A percentile compares a stretch with the other conserved stretches of the same genome.
These are phyloP conservation scores for Climacteris rufus DNA, from an alignment of 2,113 vertebrate genomes.

Conservation along the genomic window DNA sequence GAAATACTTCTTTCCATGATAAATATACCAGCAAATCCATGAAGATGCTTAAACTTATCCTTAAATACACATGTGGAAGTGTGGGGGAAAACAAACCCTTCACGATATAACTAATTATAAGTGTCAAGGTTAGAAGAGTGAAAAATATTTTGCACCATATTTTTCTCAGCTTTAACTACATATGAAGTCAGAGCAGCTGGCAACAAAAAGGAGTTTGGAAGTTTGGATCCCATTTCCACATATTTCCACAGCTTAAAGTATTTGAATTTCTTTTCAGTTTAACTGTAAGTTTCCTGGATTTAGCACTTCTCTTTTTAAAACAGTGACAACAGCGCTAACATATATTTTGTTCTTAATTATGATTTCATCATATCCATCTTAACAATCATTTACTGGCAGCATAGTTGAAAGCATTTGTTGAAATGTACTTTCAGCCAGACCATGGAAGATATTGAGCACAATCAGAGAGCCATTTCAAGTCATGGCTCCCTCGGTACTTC, in stretches of 20 bases:
- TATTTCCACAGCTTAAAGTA: conserved; percentile 27
- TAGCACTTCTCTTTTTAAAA: not conserved
- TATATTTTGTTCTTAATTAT: not conserved
- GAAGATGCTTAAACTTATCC: not conserved
- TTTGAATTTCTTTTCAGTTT: not conserved
- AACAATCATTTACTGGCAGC: not conserved
- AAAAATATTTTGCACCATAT: not conserved
- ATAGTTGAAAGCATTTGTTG: not conserved
- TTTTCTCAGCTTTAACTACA: not conserved
- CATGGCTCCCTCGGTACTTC: not conserved
- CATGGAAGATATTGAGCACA: not conserved
- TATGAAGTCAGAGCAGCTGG: not conserved
- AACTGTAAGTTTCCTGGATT: not conserved
- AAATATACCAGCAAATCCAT: not conserved
- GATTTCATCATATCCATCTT: not conserved
- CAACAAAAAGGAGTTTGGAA: not conserved
- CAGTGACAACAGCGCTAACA: not conserved
- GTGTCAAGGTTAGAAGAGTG: not conserved
- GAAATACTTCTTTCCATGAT: not conserved
- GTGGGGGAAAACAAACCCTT: not conserved
- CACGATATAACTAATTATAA: not conserved
- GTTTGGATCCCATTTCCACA: not conserved
- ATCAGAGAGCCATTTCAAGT: not conserved
- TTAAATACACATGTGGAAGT: not conserved
- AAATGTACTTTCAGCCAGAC: not conserved